Conservation (phyloP, 1,140 invertebrate species). For the Cydia amplana region DNA sequence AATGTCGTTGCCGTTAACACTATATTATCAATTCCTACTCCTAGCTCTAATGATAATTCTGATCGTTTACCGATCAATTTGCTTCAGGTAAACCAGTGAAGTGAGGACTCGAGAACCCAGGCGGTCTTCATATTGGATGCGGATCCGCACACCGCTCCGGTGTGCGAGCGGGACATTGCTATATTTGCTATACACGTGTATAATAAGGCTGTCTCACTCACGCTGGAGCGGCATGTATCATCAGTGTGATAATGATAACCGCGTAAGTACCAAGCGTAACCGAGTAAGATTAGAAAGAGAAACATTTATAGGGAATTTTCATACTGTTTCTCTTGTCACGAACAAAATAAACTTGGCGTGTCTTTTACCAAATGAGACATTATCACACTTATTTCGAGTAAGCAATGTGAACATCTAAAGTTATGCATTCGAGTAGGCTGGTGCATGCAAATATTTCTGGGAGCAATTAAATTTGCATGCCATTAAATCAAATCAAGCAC, state of each 20-base stretch:
- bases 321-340: no score
- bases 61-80: neutral
- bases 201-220: no score
- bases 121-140: neutral
- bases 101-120: neutral
- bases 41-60: neutral
- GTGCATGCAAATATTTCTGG: neutral
- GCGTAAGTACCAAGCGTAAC: no score
- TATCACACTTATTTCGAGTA: neutral
- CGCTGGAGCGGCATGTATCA: no score
- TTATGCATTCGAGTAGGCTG: neutral
- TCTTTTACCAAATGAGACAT: no score
- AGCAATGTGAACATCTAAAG: conserved; percentile 8
- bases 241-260: no score
- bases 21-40: neutral
- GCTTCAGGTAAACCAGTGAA: neutral
- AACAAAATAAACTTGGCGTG: no score
- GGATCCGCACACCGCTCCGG: no score
- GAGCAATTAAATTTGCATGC: conserved; percentile 2
- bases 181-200: no score
- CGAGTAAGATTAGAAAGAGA: no score
- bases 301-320: no score
- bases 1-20: neutral
- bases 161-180: no score
- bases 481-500: conserved; percentile 5